Conservation (phyloP, 2,113 vertebrate species). For the Sigmodon hispidus region DNA sequence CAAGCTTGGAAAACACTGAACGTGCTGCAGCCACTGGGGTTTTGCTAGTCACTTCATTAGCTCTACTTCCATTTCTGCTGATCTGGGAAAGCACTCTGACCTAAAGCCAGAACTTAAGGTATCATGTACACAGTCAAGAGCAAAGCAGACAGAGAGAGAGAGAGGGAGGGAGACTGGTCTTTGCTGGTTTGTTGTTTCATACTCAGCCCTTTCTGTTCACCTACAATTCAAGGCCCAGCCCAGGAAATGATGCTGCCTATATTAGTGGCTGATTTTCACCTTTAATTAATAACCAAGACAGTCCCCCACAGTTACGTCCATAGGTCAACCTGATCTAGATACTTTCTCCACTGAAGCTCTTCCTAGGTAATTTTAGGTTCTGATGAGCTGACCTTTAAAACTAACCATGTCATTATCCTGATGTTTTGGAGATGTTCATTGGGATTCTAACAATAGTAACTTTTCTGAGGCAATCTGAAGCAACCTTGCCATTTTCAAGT, state of each 20-base stretch:
- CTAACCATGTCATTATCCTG: neutral
- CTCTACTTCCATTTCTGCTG: neutral
- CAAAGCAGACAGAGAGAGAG: too few relatives aligned
- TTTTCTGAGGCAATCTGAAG: neutral
- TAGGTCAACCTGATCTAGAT: neutral
- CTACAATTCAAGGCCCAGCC: neutral
- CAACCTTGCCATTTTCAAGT: neutral
- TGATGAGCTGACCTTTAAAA: neutral
- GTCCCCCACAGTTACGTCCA: neutral
- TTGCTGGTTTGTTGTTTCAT: neutral
- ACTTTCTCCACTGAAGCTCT: neutral
- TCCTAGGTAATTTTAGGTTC: neutral
- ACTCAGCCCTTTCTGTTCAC: neutral
- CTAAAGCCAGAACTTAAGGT: neutral
- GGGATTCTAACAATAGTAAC: neutral
- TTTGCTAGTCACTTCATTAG: neutral
- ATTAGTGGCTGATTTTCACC: neutral
- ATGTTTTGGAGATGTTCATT: neutral
- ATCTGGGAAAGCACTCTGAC: neutral
- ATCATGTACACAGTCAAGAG: neutral
- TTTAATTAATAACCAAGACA: neutral
- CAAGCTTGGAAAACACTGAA: neutral
- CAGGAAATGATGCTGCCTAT: neutral
- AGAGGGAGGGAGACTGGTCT: neutral
- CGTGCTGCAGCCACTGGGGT: neutral